Base-by-base conservation (phyloP, 2,888 invertebrate species). In the Metopia argyrocephala region DNA sequence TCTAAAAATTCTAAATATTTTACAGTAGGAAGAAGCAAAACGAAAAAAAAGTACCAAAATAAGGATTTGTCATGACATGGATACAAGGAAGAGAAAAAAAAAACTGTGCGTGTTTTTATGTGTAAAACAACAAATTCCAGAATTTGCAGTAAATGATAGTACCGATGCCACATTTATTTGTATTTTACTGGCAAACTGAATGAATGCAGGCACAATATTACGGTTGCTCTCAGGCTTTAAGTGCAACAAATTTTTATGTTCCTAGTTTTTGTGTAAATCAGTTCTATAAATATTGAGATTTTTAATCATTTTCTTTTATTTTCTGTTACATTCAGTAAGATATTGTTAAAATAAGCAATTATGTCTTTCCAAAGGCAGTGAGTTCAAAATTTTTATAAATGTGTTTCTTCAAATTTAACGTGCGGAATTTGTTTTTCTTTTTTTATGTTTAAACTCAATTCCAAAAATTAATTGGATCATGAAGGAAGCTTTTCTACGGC, bases 51-150 rank as follows among this genome's bases (percentile, higher is more conserved):
- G 31, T 7, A 31, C 7, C 9, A 31, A 31, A 38, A 38, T 38
- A 38, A 38, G 21, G 54, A 23, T 54, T 56, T 25, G 25, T 56
- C 12, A 27, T 25, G 56, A 15, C 23, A 27, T 56, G 27, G 50
- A 20, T 15, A 5, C 50, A 5, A n/a, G n/a, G n/a, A n/a, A n/a
- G n/a, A n/a, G n/a, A 50, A n/a, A 38, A 38, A 38, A 12, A 15
- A 38, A 38, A 38, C 38, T 12, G 38, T n/a, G n/a, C n/a, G n/a
- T n/a, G n/a, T n/a, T n/a, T n/a, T n/a, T n/a, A n/a, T n/a, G n/a
- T n/a, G n/a, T n/a, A 68, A 64, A 31, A 71, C 65, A 54, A 71
- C 65, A 71, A 59, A 71, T 66, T 78, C 28, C 20, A 71, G 54
- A 71, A 71, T 48, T 28, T 65, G 59, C 78, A 46, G 46, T 59